phyloP scores from a whole-genome alignment of 2,113 vertebrate species.

The Poeciliopsis occidentalis region DNA sequence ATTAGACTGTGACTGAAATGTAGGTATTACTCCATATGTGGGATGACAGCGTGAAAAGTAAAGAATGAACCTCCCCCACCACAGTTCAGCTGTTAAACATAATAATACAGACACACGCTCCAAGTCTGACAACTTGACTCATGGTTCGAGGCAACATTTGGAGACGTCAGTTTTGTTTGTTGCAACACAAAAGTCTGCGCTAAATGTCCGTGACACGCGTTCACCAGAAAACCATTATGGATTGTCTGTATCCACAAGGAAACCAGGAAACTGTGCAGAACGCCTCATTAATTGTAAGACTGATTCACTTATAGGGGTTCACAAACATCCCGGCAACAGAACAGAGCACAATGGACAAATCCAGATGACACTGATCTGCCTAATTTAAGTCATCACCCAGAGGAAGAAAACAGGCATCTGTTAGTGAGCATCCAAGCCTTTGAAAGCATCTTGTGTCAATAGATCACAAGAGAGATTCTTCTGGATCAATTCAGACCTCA shows the following conservation, averaged over 20 bases:
- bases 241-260: slow-evolving; percentile 21
- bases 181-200: not conserved
- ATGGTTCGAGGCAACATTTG: slow-evolving; percentile 8
- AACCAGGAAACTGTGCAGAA: slow-evolving; percentile 34
- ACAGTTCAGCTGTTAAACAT: slow-evolving; percentile 27
- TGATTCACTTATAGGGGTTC: slow-evolving; percentile 49
- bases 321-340: slow-evolving; percentile 42
- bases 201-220: slow-evolving; percentile 20
- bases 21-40: slow-evolving; percentile 9
- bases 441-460: slow-evolving; percentile 5
- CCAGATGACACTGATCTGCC: slow-evolving; percentile 44
- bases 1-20: slow-evolving; percentile 55
- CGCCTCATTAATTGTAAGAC: slow-evolving; percentile 59
- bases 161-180: slow-evolving; percentile 12
- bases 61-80: slow-evolving; percentile 28
- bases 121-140: slow-evolving; percentile 40
- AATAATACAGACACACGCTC: slow-evolving; percentile 23
- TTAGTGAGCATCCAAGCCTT: slow-evolving; percentile 23
- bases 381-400: slow-evolving; percentile 57
- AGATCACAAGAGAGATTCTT: slow-evolving; percentile 3
- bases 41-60: slow-evolving; percentile 48
- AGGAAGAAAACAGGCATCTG: slow-evolving; percentile 29
- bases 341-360: slow-evolving; percentile 42
- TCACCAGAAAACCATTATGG: slow-evolving; percentile 17
- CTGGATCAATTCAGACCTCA: slow-evolving; percentile 11